Conservation (phyloP, 2,113 vertebrate genomes). For the Pomatorhinus ruficollis region DNA sequence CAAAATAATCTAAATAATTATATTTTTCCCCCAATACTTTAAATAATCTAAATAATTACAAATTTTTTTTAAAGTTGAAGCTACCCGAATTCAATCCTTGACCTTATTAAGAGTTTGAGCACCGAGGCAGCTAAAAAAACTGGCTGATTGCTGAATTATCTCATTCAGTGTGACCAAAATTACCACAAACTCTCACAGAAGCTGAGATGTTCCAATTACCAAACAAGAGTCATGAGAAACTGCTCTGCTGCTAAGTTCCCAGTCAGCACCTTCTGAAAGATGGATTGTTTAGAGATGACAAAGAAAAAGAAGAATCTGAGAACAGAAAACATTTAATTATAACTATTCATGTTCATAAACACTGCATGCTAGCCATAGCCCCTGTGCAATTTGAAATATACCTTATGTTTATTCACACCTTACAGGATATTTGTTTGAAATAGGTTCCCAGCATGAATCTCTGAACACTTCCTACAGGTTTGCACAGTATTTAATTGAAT, state of each 20-base stretch:
- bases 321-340: background rate
- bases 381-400: background rate
- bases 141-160: background rate
- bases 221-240: constrained; percentile 18
- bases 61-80: background rate
- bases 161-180: background rate
- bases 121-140: background rate
- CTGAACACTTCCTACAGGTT: background rate
- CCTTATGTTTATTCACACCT: background rate
- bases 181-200: constrained; percentile 6
- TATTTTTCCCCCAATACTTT: background rate
- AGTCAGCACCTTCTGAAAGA: constrained; percentile 4
- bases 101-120: background rate
- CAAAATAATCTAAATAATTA: background rate
- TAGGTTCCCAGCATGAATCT: background rate
- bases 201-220: constrained; percentile 23
- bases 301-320: background rate
- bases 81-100: background rate
- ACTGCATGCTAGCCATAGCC: background rate
- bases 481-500: background rate
- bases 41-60: background rate
- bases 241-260: background rate
- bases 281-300: background rate
- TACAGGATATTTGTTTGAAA: background rate
- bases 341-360: background rate